These are phyloP conservation scores for Lasioglossum vierecki DNA, from an alignment of 2,888 invertebrate species.

Conservation along the genomic window DNA sequence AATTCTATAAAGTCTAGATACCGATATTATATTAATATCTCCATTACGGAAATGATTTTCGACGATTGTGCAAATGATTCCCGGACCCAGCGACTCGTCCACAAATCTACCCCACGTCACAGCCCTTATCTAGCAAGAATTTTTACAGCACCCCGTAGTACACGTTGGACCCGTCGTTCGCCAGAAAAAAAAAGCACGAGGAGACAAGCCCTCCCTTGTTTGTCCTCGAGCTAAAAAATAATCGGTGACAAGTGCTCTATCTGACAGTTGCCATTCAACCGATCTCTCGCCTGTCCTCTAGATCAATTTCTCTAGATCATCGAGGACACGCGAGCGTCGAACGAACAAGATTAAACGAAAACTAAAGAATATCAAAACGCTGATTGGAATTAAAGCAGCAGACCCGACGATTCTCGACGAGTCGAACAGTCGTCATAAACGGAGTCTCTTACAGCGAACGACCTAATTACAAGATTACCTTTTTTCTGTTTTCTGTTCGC, in stretches of 20 bases:
- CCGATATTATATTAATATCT: too few relatives aligned
- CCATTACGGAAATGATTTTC: too few relatives aligned
- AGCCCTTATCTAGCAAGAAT: slow-evolving; percentile 57
- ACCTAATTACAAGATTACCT: slow-evolving; percentile 79
- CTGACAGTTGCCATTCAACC: slow-evolving; percentile 23
- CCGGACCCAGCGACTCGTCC: background rate
- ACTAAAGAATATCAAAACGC: slow-evolving; percentile 8
- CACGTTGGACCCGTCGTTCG: slow-evolving; percentile 65
- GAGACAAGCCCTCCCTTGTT: slow-evolving; percentile 37
- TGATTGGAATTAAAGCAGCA: slow-evolving; percentile 29
- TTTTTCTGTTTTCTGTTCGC: slow-evolving; percentile 83
- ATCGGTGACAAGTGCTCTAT: slow-evolving; percentile 47
- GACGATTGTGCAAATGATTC: slow-evolving; percentile 14
- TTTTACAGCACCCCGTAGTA: slow-evolving; percentile 70
- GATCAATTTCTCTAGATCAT: background rate
- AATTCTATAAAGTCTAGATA: background rate
- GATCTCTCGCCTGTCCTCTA: slow-evolving; percentile 21
- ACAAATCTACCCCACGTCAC: slow-evolving; percentile 26
- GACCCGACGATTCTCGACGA: slow-evolving; percentile 22
- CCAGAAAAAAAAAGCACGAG: slow-evolving; percentile 59
- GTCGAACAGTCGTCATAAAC: slow-evolving; percentile 48
- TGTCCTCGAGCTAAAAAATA: slow-evolving; percentile 33
- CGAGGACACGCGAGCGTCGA: slow-evolving; percentile 14
- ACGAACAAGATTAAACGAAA: background rate
- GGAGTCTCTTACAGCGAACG: slow-evolving; percentile 74